These are phyloP conservation scores for Aphis craccivora DNA, from an alignment of 1,140 invertebrate species.

Conservation along the genomic window DNA sequence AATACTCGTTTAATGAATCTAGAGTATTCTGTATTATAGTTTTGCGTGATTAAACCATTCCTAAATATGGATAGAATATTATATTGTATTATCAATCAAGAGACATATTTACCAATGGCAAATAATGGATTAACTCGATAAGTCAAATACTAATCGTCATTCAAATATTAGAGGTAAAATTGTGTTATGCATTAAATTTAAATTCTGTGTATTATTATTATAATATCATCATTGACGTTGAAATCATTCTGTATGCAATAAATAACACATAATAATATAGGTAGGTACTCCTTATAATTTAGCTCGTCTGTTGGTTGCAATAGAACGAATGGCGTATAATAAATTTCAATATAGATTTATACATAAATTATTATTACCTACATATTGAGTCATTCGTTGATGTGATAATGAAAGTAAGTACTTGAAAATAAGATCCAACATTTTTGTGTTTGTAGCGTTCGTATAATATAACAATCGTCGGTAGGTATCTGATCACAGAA, in stretches of 20 bases:
- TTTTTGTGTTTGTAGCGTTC: neutral
- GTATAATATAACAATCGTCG: neutral
- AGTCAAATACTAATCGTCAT: neutral
- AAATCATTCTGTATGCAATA: neutral
- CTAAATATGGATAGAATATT: conserved; percentile 3
- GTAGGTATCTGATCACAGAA: neutral
- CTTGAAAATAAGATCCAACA: neutral
- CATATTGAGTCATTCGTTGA: neutral
- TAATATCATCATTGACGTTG: neutral
- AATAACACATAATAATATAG: neutral
- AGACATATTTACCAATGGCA: neutral
- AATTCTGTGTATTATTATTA: neutral
- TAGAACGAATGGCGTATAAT: neutral
- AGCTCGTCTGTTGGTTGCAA: neutral
- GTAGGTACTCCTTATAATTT: neutral
- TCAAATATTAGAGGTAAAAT: conserved; percentile 8
- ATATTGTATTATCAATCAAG: neutral
- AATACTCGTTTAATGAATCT: neutral
- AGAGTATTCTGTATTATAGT: neutral
- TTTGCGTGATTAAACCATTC: neutral
- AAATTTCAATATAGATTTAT: neutral
- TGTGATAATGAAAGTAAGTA: neutral
- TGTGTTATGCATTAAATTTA: neutral
- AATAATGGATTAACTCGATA: neutral
- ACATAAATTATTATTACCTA: neutral